Evolutionary conservation across 2,888 invertebrate species (phyloP).

Genomic region (Halocaridina rubra): DNA sequence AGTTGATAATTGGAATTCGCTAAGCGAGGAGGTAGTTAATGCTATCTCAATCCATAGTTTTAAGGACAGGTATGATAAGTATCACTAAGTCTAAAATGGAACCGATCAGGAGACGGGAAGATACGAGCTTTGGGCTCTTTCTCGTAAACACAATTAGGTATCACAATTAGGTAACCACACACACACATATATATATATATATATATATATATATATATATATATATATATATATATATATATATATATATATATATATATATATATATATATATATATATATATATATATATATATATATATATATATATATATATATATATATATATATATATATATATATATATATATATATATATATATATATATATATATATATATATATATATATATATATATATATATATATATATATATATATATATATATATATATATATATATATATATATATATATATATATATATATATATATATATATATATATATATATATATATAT

Average conservation of each 20-base stretch:
- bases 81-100: no score
- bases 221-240: background rate
- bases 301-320: background rate
- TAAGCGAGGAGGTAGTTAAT: no score
- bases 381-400: constrained; percentile 16
- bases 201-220: background rate
- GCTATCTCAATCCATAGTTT: no score
- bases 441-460: background rate
- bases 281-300: background rate
- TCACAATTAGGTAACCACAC: no score
- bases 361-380: constrained; percentile 16
- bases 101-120: no score
- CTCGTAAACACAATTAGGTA: no score
- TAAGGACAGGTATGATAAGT: no score
- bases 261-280: background rate
- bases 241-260: background rate
- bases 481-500: background rate
- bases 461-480: background rate
- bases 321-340: background rate
- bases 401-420: constrained; percentile 19
- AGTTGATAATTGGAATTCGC: no score
- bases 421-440: constrained; percentile 9
- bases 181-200: background rate
- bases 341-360: constrained; percentile 19
- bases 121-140: no score